Evolutionary conservation across 2,113 vertebrate genomes (phyloP).

Genomic region (Pangasianodon gigas): DNA sequence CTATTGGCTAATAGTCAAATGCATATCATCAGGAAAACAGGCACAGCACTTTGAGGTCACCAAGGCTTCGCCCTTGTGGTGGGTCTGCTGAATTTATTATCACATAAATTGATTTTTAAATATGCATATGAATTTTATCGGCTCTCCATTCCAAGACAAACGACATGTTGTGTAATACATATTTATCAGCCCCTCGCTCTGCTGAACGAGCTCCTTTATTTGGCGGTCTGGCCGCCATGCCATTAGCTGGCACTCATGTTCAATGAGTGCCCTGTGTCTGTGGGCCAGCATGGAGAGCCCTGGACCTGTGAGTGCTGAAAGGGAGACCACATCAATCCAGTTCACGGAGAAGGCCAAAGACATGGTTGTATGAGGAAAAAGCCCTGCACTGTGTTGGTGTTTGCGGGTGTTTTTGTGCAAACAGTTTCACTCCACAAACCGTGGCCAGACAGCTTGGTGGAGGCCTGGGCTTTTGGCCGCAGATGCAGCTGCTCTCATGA

Average conservation of each 20-base stretch:
- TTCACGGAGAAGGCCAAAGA: slow-evolving; percentile 63
- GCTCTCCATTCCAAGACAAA: slow-evolving; percentile 70
- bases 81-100: slow-evolving; percentile 74
- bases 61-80: slow-evolving; percentile 71
- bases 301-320: slow-evolving; percentile 51
- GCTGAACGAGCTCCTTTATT: slow-evolving; percentile 73
- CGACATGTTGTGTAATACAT: slow-evolving; percentile 62
- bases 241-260: slow-evolving; percentile 65
- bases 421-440: slow-evolving; percentile 65
- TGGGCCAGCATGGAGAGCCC: slow-evolving; percentile 62
- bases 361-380: slow-evolving; percentile 39
- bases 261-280: slow-evolving; percentile 73
- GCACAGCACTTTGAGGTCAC: slow-evolving; percentile 61
- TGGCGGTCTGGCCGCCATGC: slow-evolving; percentile 58
- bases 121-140: slow-evolving; percentile 69
- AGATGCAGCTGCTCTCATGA: slow-evolving; percentile 44
- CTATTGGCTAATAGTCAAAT: slow-evolving; percentile 44
- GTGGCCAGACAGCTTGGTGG: slow-evolving; percentile 59
- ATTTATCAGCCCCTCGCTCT: slow-evolving; percentile 64
- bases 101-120: slow-evolving; percentile 76
- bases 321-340: slow-evolving; percentile 71
- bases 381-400: slow-evolving; percentile 53
- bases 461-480: slow-evolving; percentile 58
- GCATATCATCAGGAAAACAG: slow-evolving; percentile 50
- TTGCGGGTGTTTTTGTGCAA: slow-evolving; percentile 67